Percentiles rank a stretch among this genome's conserved stretches.
phyloP scores from a whole-genome alignment of 2,888 invertebrate species.

The Microctonus hyperodae region DNA sequence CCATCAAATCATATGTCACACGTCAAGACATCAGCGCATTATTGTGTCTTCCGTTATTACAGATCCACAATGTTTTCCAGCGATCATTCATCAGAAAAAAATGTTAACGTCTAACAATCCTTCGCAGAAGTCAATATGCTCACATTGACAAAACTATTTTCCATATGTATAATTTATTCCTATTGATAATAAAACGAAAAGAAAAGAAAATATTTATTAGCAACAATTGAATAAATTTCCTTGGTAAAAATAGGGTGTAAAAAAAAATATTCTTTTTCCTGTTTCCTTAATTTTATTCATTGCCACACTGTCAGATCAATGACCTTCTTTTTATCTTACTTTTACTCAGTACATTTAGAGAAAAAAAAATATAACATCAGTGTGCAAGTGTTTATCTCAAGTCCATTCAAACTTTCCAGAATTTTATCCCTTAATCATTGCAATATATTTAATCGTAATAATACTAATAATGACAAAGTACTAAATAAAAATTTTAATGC shows the following conservation, averaged over 20 bases:
- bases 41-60: slow-evolving; percentile 16
- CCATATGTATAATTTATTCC: no score
- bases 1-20: slow-evolving; percentile 39
- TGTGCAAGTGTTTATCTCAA: neutral
- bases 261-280: neutral
- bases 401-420: neutral
- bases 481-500: slow-evolving; percentile 22
- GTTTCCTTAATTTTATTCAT: slow-evolving; percentile 7
- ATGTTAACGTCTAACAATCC: neutral
- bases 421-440: slow-evolving; percentile 6
- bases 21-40: slow-evolving; percentile 11
- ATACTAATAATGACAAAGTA: neutral
- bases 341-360: neutral
- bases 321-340: slow-evolving; percentile 21
- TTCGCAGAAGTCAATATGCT: neutral
- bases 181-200: no score
- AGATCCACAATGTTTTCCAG: neutral
- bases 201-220: neutral
- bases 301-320: slow-evolving; percentile 20
- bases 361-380: neutral
- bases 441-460: neutral
- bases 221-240: neutral
- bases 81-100: neutral
- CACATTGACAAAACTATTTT: no score
- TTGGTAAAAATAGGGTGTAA: neutral